These are phyloP conservation scores for Gambusia yucatana DNA, from an alignment of 2,797 vertebrate genomes.

Conservation along the genomic window DNA sequence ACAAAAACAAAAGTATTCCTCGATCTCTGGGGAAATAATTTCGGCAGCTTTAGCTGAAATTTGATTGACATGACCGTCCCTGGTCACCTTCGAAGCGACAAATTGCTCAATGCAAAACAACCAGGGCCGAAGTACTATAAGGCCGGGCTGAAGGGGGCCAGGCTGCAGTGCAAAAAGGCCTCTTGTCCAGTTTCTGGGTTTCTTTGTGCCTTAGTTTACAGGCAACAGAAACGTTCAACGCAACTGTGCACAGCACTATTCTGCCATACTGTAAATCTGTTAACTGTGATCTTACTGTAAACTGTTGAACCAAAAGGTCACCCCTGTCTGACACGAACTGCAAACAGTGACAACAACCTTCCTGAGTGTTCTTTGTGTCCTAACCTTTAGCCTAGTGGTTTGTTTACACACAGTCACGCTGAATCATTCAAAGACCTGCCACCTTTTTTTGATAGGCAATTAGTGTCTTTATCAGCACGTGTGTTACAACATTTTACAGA, in stretches of 20 bases:
- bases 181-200: not conserved
- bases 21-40: too few relatives aligned
- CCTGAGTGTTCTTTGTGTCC: constrained; percentile 38
- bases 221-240: not conserved
- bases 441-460: constrained; percentile 19
- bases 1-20: too few relatives aligned
- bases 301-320: constrained; percentile 25
- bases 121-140: too few relatives aligned
- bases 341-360: constrained; percentile 39
- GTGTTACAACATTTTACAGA: not conserved
- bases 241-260: too few relatives aligned
- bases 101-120: too few relatives aligned
- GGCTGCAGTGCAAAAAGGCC: too few relatives aligned
- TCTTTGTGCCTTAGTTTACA: constrained; percentile 5
- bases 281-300: constrained; percentile 1
- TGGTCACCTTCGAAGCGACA: too few relatives aligned
- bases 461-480: not conserved
- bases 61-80: too few relatives aligned
- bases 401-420: constrained; percentile 48
- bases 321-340: constrained; percentile 8
- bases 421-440: constrained; percentile 31
- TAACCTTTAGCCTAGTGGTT: constrained; percentile 53
- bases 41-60: too few relatives aligned
- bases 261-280: constrained; percentile 7
- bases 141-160: too few relatives aligned